Conservation (phyloP, 2,797 vertebrate genomes). For the Anabas testudineus region DNA sequence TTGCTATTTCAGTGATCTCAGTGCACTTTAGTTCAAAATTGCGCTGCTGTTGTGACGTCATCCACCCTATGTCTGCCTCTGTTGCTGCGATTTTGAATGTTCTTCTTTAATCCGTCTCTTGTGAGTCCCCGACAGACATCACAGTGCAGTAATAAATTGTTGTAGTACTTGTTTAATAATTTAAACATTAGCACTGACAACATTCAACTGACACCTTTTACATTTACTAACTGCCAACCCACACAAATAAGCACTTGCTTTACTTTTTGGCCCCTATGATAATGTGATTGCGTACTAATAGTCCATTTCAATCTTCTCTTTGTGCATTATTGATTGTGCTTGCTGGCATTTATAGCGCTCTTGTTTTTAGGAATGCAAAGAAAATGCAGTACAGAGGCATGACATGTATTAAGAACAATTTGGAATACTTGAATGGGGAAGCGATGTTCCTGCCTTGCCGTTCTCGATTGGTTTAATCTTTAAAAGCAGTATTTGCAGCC, state of each 20-base stretch:
- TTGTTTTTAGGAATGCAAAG: constrained; percentile 27
- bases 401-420: constrained; percentile 29
- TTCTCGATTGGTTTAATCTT: constrained; percentile 65
- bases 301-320: constrained; percentile 32
- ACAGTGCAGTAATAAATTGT: not conserved
- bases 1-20: too few species aligned
- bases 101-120: too few species aligned
- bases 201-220: not conserved
- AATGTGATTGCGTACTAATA: constrained; percentile 15
- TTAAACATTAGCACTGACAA: not conserved
- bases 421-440: constrained; percentile 66
- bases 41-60: too few species aligned
- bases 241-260: constrained; percentile 9
- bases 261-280: constrained; percentile 14
- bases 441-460: constrained; percentile 53
- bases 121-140: not conserved
- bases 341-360: constrained; percentile 23
- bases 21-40: too few species aligned
- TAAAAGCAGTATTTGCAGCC: constrained; percentile 62
- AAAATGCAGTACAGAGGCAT: constrained; percentile 30
- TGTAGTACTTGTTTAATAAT: not conserved
- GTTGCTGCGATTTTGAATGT: not conserved
- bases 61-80: not conserved
- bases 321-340: constrained; percentile 59
- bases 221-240: constrained; percentile 2